These are phyloP conservation scores for Pandion haliaetus DNA, from an alignment of 2,113 vertebrate genomes.

Conservation along the genomic window DNA sequence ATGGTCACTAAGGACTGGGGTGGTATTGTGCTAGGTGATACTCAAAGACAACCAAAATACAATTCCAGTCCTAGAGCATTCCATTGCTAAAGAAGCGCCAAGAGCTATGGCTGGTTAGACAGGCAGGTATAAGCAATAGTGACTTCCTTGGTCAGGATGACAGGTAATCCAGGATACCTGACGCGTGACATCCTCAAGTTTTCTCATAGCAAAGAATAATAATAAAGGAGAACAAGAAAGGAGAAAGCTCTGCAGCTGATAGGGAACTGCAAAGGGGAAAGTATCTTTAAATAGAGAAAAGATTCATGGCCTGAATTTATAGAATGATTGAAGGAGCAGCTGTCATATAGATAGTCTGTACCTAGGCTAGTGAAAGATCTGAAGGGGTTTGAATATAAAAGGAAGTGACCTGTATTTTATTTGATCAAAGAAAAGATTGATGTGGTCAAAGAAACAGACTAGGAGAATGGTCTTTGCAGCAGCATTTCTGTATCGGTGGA, in stretches of 20 bases:
- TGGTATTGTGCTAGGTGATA: not conserved
- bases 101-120: not conserved
- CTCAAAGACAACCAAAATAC: not conserved
- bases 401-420: not conserved
- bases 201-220: not conserved
- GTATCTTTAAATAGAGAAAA: not conserved
- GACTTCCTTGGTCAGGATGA: not conserved
- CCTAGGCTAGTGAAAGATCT: not conserved
- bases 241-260: not conserved
- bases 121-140: rapidly evolving
- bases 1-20: not conserved
- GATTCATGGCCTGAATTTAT: not conserved
- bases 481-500: not conserved
- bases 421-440: not conserved
- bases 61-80: not conserved
- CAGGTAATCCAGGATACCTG: not conserved
- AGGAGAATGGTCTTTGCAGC: not conserved
- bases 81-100: not conserved
- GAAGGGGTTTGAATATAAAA: not conserved
- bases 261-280: not conserved
- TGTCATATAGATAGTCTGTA: not conserved
- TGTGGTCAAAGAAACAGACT: not conserved
- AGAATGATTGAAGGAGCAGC: not conserved
- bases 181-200: not conserved
- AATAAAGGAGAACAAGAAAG: not conserved